Percentiles rank a stretch among this genome's conserved stretches.
Evolutionary conservation across 2,888 invertebrate species (phyloP).

Genomic region (Blastobasis lacticolella): DNA sequence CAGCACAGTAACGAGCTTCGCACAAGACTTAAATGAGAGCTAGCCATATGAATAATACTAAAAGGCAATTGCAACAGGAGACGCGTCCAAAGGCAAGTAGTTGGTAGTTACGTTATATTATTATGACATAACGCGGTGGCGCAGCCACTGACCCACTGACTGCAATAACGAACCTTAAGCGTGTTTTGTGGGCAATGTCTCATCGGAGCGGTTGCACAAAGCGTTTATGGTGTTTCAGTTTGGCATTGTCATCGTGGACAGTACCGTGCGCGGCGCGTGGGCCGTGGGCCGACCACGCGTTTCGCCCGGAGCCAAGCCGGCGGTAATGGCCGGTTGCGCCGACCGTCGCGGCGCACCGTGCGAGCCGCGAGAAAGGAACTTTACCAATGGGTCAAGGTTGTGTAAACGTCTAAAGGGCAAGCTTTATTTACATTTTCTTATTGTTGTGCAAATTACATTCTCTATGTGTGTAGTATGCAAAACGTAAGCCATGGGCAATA

Average conservation of each 20-base stretch:
- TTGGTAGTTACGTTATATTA: conserved; percentile 6
- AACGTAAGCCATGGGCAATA: no score
- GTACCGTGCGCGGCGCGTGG: no score
- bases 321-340: no score
- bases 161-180: conserved; percentile 4
- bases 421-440: conserved; percentile 5
- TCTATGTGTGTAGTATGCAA: no score
- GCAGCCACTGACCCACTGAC: conserved; percentile 10
- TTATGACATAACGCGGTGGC: conserved; percentile 5
- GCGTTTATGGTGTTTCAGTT: not conserved
- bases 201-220: not conserved
- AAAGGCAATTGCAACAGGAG: not conserved
- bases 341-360: no score
- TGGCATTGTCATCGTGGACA: no score
- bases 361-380: conserved; percentile 28
- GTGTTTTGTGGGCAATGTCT: conserved; percentile 2
- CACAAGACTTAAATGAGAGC: conserved; percentile 4
- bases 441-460: not conserved
- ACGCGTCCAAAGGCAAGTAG: not conserved
- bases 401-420: conserved; percentile 22
- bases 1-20: conserved; percentile 1
- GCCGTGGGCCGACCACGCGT: no score
- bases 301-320: no score
- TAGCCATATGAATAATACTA: not conserved
- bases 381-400: conserved; percentile 36